Evolutionary conservation across 1,140 invertebrate species (phyloP), one percentile per base, ranked within the genome.

Genomic region (Pseudomyrmex pallidus): DNA sequence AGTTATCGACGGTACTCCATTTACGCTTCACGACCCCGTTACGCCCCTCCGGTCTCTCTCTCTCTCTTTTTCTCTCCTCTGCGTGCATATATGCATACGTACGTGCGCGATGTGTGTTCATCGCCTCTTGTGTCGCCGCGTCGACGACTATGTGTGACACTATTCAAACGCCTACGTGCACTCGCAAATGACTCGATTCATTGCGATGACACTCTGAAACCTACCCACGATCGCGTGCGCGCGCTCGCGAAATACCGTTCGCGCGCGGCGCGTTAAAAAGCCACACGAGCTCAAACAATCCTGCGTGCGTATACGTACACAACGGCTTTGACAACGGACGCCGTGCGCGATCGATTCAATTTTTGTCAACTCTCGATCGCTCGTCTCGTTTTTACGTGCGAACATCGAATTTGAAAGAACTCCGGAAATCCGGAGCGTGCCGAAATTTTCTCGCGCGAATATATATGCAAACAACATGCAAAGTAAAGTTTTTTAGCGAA

Each of bases 141-240:
- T 44, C 74, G 25, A 22, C 20, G n/a, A 20, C 74, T n/a, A 12
- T 20, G 61, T 17, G 22, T n/a, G n/a, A 48, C 46, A 35, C 15
- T 15, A 12, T 15, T 13, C 57, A 20, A 25, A 1, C 35, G 13
- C 17, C 15, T 35, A 35, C 46, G 10, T 35, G 48, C 48, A 35
- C 25, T 52, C 48, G n/a, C 61, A 54, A 76, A 64, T 44, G 22
- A n/a, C 12, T 46, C 76, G 76, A 72, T 50, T 80, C 66, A 59
- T 70, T 22, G 76, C 64, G 9, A 44, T 35, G 63, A 7, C 44
- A 56, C 12, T 25, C 74, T n/a, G 50, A 68, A 67, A 78, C 44
- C 44, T 52, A 50, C 13, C 46, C 25, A 46, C 73, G 44, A 52
- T 74, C 57, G 35, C 35, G 44, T 9, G 62, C 56, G 74, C 48